Evolutionary conservation across 2,888 invertebrate species (phyloP).

Genomic region (Endomychus coccineus): DNA sequence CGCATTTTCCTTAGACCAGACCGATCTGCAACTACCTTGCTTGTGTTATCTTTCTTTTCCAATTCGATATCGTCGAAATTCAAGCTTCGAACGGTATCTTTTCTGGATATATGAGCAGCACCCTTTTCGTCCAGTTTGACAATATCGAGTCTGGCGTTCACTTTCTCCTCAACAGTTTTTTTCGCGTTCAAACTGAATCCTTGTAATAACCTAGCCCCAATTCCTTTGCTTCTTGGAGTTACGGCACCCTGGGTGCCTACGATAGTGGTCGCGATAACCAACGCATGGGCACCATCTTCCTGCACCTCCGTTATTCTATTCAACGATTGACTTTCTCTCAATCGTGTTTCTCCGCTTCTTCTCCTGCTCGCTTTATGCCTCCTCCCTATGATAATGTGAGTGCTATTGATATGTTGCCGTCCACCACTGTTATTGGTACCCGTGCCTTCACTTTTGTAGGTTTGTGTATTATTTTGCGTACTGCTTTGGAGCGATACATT

Average conservation of each 20-base stretch:
- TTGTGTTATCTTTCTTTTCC: slow-evolving; percentile 32
- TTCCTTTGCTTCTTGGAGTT: slow-evolving; percentile 44
- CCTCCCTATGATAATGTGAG: slow-evolving; percentile 42
- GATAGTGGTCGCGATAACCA: slow-evolving; percentile 36
- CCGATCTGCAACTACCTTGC: slow-evolving; percentile 34
- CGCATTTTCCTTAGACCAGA: slow-evolving; percentile 49
- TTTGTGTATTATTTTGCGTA: slow-evolving; percentile 18
- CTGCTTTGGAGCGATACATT: slow-evolving; percentile 15
- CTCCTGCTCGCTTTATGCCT: slow-evolving; percentile 51
- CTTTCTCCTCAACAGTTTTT: slow-evolving; percentile 33
- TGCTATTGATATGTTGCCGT: slow-evolving; percentile 34
- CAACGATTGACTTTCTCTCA: slow-evolving; percentile 76
- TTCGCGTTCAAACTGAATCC: slow-evolving; percentile 31
- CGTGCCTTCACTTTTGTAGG: slow-evolving; percentile 14
- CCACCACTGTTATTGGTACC: slow-evolving; percentile 33
- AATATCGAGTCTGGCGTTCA: slow-evolving; percentile 20
- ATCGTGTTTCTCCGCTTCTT: slow-evolving; percentile 54
- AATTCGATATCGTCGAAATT: slow-evolving; percentile 16
- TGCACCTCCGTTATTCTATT: slow-evolving; percentile 83
- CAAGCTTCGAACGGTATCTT: slow-evolving; percentile 24
- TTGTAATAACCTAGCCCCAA: slow-evolving; percentile 48
- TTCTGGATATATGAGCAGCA: slow-evolving; percentile 24
- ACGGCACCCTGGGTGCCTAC: slow-evolving; percentile 35
- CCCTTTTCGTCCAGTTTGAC: slow-evolving; percentile 9
- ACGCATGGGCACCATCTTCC: slow-evolving; percentile 52